These are phyloP conservation scores for Caenorhabditis angaria DNA, from an alignment of 2,888 invertebrate species.

Conservation along the genomic window DNA sequence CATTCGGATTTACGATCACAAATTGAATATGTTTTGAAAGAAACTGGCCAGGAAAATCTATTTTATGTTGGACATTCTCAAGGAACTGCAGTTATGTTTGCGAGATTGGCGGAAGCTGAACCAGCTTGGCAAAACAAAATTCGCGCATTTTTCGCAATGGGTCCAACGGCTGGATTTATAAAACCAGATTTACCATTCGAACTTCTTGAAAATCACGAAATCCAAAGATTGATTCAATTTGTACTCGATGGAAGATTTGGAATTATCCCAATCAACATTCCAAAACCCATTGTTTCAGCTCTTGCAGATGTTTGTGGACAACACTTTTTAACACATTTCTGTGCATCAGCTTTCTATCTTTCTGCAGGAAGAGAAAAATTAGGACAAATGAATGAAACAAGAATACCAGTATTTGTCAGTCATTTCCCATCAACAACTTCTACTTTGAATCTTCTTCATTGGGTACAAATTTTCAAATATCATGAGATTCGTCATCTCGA, in stretches of 20 bases:
- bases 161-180: conserved; percentile 37
- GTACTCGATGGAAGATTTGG: conserved; percentile 32
- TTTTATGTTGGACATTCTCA: conserved; percentile 43
- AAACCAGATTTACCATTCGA: conserved; percentile 25
- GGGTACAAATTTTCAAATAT: conserved; percentile 40
- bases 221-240: conserved; percentile 23
- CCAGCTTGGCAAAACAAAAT: conserved; percentile 33
- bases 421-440: conserved; percentile 41
- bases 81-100: conserved; percentile 38
- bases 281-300: conserved; percentile 1
- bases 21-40: conserved; percentile 35
- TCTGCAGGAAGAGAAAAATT: conserved; percentile 17
- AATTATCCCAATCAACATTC: conserved; percentile 20
- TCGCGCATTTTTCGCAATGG: conserved; percentile 36
- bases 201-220: conserved; percentile 8
- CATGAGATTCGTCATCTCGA: conserved; percentile 34
- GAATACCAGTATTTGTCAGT: conserved; percentile 22
- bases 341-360: conserved; percentile 11
- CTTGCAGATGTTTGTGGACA: conserved; percentile 14
- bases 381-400: conserved; percentile 36
- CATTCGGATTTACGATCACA: conserved; percentile 31
- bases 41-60: conserved; percentile 23
- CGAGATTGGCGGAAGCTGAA: conserved; percentile 30
- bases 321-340: conserved; percentile 8
- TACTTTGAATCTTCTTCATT: conserved; percentile 34